Percentiles rank a stretch among this genome's conserved stretches.
Conservation (phyloP, 2,113 vertebrate genomes). For the Gopherus flavomarginatus region DNA sequence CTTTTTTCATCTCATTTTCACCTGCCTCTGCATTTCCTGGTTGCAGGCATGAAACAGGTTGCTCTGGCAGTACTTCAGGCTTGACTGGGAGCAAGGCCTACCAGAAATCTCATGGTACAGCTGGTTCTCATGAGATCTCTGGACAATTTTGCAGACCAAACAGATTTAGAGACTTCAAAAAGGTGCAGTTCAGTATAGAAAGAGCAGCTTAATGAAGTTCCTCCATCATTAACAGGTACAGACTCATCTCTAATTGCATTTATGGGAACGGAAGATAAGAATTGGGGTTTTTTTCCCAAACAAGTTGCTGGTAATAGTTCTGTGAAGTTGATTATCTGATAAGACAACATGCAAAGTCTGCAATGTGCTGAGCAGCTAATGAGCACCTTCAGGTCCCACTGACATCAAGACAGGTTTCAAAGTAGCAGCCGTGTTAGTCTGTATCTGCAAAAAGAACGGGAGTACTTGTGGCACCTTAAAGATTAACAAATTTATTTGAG, state of each 20-base stretch:
- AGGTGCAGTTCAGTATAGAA: not conserved
- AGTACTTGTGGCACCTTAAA: too few relatives aligned
- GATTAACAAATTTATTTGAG: too few relatives aligned
- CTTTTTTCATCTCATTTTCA: not conserved
- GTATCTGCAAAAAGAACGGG: too few relatives aligned
- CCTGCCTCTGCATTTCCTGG: not conserved
- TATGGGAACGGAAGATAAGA: not conserved
- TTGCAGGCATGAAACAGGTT: not conserved
- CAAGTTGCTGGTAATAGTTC: not conserved
- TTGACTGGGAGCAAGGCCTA: not conserved
- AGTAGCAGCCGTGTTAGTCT: too few relatives aligned
- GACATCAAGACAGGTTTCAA: not conserved
- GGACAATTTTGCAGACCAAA: not conserved
- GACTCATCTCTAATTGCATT: not conserved
- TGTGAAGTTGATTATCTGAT: not conserved
- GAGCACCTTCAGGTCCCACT: not conserved
- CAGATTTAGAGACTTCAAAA: not conserved
- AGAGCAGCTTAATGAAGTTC: not conserved
- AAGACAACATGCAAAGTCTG: not conserved
- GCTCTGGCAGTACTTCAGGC: not conserved
- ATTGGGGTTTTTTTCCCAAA: not conserved
- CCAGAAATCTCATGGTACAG: not conserved
- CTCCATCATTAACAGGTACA: not conserved
- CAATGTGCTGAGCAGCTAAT: not conserved
- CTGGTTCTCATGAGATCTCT: not conserved